Conservation (phyloP, 2,797 vertebrate species). For the Poecilia gillii region DNA sequence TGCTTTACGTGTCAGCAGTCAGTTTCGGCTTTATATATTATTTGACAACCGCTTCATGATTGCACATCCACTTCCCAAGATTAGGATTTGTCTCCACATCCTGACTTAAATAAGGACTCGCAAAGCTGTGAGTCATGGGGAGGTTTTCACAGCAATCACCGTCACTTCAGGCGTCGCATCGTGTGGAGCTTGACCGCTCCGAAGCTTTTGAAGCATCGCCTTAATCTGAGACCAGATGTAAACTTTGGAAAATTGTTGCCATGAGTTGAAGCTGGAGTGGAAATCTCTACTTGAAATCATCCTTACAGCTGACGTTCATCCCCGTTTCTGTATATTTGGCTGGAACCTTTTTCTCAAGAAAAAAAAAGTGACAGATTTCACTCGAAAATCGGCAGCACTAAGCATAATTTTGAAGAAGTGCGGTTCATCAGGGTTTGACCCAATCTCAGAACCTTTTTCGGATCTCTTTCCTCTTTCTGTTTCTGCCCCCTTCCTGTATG, state of each 20-base stretch:
- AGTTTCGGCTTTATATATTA: neutral
- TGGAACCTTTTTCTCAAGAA: neutral
- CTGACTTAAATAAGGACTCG: slow-evolving; percentile 14
- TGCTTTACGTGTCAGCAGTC: neutral
- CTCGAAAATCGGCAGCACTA: neutral
- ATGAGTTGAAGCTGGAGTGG: neutral
- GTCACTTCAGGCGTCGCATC: slow-evolving; percentile 28
- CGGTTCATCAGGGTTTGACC: neutral
- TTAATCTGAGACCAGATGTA: neutral
- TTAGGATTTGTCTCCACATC: slow-evolving; percentile 20
- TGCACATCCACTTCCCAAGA: slow-evolving; percentile 31
- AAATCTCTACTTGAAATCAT: neutral
- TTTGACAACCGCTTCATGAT: slow-evolving; percentile 16
- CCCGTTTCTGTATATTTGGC: neutral
- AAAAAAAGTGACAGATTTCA: neutral
- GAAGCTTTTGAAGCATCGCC: neutral
- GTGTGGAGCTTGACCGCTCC: slow-evolving; percentile 26
- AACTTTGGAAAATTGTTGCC: neutral
- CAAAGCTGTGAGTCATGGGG: slow-evolving; percentile 43
- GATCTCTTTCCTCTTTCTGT: neutral
- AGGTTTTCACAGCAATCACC: slow-evolving; percentile 48
- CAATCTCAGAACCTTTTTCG: neutral
- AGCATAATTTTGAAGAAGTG: neutral
- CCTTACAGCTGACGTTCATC: neutral
- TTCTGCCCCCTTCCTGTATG: neutral